A percentile compares a stretch with the other conserved stretches of the same genome.
Evolutionary conservation across 2,113 vertebrate genomes (phyloP).

Genomic region (Cinclus mexicanus): DNA sequence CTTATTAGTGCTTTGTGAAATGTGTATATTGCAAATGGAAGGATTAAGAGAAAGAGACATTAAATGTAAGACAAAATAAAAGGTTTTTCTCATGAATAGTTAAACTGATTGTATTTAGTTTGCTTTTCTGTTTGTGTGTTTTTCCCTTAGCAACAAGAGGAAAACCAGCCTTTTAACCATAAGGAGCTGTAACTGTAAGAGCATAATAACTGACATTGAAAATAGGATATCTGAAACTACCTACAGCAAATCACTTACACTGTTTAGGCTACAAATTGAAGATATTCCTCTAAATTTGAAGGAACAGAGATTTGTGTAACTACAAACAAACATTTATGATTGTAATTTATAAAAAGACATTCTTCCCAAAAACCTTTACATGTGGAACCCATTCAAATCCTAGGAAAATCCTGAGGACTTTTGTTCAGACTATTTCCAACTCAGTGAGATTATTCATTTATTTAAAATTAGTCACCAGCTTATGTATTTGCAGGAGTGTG

Average conservation of each 20-base stretch:
- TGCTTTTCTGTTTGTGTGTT: constrained; percentile 44
- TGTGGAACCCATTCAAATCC: constrained; percentile 7
- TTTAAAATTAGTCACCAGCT: constrained; percentile 28
- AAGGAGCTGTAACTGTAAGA: neutral
- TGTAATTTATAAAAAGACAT: neutral
- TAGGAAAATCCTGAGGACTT: neutral
- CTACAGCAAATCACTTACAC: neutral
- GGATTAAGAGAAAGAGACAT: neutral
- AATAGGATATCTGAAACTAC: neutral
- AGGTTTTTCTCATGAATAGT: neutral
- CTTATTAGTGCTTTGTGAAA: neutral
- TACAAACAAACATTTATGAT: neutral
- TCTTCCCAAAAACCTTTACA: neutral
- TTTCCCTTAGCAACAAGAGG: constrained; percentile 57
- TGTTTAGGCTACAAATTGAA: neutral
- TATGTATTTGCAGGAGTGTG: neutral
- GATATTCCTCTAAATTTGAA: neutral
- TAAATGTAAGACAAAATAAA: neutral
- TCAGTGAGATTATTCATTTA: constrained; percentile 33
- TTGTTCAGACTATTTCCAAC: neutral
- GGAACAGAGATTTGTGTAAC: neutral
- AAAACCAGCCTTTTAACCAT: neutral
- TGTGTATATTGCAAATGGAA: neutral
- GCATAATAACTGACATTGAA: neutral
- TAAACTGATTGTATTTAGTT: neutral